Evolutionary conservation across 2,113 vertebrate species (phyloP).

Genomic region (Strix uralensis): DNA sequence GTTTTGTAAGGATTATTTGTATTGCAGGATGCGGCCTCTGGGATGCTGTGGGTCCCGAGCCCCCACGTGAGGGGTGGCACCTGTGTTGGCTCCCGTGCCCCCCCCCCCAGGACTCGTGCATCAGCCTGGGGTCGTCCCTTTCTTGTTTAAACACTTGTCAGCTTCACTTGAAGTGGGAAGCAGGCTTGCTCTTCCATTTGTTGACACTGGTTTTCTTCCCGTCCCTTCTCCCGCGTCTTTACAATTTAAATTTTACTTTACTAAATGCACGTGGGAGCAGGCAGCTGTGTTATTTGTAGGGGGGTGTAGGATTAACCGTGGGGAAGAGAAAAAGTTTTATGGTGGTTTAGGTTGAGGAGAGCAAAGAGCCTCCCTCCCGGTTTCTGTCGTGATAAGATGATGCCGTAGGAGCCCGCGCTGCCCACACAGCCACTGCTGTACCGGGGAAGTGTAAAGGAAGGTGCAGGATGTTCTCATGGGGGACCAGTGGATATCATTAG

Average conservation of each 20-base stretch:
- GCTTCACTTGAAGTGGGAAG: neutral
- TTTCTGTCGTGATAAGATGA: neutral
- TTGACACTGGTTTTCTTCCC: neutral
- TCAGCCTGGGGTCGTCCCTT: neutral
- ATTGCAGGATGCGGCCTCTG: neutral
- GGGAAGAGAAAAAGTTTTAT: neutral
- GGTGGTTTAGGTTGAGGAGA: neutral
- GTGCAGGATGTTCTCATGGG: neutral
- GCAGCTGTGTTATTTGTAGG: neutral
- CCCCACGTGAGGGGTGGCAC: fast-evolving
- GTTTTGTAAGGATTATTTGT: neutral
- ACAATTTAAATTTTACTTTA: no score
- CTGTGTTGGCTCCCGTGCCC: fast-evolving
- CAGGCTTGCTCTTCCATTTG: neutral
- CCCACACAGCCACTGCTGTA: neutral
- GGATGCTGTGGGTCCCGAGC: fast-evolving
- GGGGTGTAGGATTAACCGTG: neutral
- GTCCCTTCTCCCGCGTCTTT: fast-evolving
- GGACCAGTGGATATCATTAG: fast-evolving
- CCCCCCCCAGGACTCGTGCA: fast-evolving
- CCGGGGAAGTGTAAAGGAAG: no score
- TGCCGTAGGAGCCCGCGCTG: neutral
- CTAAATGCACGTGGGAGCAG: fast-evolving
- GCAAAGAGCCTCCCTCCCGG: neutral
- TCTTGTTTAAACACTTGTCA: neutral